Base-by-base conservation (phyloP, 2,113 vertebrate genomes). In the Progne subis region DNA sequence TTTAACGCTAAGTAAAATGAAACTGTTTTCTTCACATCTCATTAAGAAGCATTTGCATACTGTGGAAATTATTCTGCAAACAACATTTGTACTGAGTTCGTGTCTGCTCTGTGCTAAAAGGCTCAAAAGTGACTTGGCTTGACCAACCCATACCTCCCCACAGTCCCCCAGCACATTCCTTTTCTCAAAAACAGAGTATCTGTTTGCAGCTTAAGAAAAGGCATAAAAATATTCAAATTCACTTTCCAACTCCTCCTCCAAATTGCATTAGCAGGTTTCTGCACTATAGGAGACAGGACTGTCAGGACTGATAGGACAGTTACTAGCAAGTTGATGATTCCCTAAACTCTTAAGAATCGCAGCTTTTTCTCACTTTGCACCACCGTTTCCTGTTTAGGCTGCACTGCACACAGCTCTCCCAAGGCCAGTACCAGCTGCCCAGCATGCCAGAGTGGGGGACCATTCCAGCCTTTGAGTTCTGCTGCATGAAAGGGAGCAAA, bases 131-230 rank as follows among this genome's bases (percentile, higher is more conserved):
- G 26, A 29, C 37, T 43, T 14, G 21, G 21, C 18, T 52, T 46
- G 14, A 69, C 16, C 8, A 43, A 63, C 4, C 4, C n/a, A 32
- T 1, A 46, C 1, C 16, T 7, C 7, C 6, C 4, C 0, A 2
- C 4, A 37, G 28, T 31, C 9, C 14, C 13, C 18, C 18, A 65
- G 19, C 5, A 39, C 5, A 9, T 14, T 41, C 2, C 32, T 49
- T 29, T 43, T 63, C 64, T 78, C 44, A 86, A 47, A 79, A 76
- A 39, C 5, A 61, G 23, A 15, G 49, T 37, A 18, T 9, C 46
- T 44, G 2, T 57, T 61, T 31, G 13, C 5, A 77, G 15, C 37
- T 77, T 31, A 31, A 68, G 26, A 56, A 69, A 31, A 39, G 2
- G 6, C 18, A 55, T 14, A 18, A 52, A 78, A 85, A 47, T 5